These are phyloP conservation scores for Podarcis muralis DNA, from an alignment of 2,113 vertebrate genomes.

Conservation along the genomic window DNA sequence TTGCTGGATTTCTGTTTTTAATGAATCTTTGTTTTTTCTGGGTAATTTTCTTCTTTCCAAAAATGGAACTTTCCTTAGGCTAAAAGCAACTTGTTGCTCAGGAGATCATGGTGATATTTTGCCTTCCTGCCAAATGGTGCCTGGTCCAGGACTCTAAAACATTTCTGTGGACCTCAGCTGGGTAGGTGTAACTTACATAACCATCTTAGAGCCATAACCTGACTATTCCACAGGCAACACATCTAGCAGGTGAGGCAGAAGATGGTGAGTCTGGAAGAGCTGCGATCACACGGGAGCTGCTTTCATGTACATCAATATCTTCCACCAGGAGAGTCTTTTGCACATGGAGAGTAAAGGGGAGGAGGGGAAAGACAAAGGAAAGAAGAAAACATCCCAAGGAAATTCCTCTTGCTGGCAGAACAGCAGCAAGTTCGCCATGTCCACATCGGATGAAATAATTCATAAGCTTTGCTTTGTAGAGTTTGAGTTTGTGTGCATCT, in stretches of 20 bases:
- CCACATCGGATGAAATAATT: conserved; percentile 67
- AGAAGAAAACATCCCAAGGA: background rate
- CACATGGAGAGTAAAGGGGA: background rate
- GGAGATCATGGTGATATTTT: background rate
- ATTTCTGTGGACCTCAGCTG: background rate
- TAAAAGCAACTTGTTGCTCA: background rate
- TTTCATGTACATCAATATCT: conserved; percentile 48
- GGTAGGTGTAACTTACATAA: conserved; percentile 5
- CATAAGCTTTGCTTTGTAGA: conserved; percentile 52
- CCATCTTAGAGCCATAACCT: rapidly evolving
- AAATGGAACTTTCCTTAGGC: background rate
- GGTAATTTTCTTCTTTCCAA: background rate
- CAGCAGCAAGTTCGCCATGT: conserved; percentile 57
- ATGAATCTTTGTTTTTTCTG: background rate
- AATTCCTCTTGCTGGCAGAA: background rate
- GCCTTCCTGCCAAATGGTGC: background rate
- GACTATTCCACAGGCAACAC: background rate
- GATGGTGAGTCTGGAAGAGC: background rate
- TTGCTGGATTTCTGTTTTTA: background rate
- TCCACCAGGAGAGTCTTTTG: conserved; percentile 23
- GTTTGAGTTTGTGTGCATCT: conserved; percentile 40
- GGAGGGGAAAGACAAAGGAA: background rate
- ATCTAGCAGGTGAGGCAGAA: conserved; percentile 19
- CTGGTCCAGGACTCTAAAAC: background rate
- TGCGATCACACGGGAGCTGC: background rate